A percentile compares a stretch with the other conserved stretches of the same genome.
Conservation (phyloP, 2,888 invertebrate genomes). For the Tenthredo notha region DNA sequence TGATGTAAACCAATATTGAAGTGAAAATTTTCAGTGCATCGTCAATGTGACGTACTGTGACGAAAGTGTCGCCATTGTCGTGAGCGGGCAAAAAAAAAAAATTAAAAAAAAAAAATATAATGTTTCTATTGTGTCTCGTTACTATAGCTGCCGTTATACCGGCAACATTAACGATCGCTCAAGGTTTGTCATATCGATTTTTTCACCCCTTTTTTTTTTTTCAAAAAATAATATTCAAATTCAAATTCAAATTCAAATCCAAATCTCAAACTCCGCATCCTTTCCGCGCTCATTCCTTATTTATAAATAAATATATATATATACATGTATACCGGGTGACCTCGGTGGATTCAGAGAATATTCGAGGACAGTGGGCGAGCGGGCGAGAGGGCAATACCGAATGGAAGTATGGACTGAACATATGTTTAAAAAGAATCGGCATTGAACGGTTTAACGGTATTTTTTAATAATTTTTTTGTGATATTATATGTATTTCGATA, state of each 20-base stretch:
- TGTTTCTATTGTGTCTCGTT: constrained; percentile 28
- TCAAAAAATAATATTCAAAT: no score
- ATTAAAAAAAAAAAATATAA: no score
- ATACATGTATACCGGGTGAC: constrained; percentile 65
- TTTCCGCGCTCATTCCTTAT: not conserved
- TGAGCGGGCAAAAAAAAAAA: not conserved
- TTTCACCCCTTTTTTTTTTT: not conserved
- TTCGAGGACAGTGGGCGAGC: constrained; percentile 69
- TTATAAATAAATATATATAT: not conserved
- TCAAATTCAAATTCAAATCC: not conserved
- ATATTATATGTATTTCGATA: not conserved
- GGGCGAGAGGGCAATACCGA: constrained; percentile 70
- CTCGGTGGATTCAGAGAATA: constrained; percentile 72
- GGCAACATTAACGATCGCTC: constrained; percentile 52
- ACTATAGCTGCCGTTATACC: not conserved
- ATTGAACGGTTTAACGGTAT: not conserved
- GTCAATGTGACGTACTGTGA: constrained; percentile 26
- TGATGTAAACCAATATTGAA: not conserved
- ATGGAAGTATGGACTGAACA: not conserved
- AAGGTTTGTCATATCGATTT: not conserved
- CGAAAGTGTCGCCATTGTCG: constrained; percentile 21
- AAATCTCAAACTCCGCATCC: not conserved
- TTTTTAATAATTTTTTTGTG: no score
- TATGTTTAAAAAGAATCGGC: not conserved
- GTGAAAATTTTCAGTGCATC: not conserved